Base-by-base conservation (phyloP, 2,888 invertebrate species). In the Cenopis cana region DNA sequence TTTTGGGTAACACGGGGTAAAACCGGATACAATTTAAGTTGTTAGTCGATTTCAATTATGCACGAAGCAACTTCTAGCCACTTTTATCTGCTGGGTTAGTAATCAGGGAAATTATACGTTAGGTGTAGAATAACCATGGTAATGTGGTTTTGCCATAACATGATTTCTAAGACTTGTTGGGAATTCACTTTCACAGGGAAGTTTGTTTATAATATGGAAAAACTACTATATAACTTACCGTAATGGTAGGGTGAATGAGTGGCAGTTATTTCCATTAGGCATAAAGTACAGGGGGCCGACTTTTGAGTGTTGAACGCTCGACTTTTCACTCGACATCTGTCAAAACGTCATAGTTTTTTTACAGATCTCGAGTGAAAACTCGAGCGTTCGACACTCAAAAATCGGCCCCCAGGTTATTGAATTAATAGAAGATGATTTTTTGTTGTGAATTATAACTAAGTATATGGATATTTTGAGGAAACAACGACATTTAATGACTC, bases 31-130 rank as follows among this genome's bases (percentile, higher is more conserved):
- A 77, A 64, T 72, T 68, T 81, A 80, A 79, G 78, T 81, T 75
- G 74, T 77, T 78, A 79, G 81, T 77, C 79, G 77, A 84, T 85
- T 84, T 86, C 83, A 85, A 86, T 85, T 85, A 85, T 85, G 83
- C 81, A 84, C 77, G 76, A 80, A 77, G 72, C 80, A 50, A 71
- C 64, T 64, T 56, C 36, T 29, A 68, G 24, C 73, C 77, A 83
- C 84, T 86, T 82, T 81, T 84, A 86, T 85, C 85, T 80, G 71
- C 75, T 75, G 74, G 75, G 78, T 80, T 81, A 84, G 83, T 81
- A 81, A 85, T 78, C 81, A 81, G 82, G 86, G 85, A 88, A 88
- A 88, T 88, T 87, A 84, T 78, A 86, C 79, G 80, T 81, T 79
- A 55, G 52, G 38, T 41, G 55, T 62, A 52, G 62, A 50, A 62